phyloP scores from a whole-genome alignment of 2,113 vertebrate genomes.

The Bombycilla garrulus region DNA sequence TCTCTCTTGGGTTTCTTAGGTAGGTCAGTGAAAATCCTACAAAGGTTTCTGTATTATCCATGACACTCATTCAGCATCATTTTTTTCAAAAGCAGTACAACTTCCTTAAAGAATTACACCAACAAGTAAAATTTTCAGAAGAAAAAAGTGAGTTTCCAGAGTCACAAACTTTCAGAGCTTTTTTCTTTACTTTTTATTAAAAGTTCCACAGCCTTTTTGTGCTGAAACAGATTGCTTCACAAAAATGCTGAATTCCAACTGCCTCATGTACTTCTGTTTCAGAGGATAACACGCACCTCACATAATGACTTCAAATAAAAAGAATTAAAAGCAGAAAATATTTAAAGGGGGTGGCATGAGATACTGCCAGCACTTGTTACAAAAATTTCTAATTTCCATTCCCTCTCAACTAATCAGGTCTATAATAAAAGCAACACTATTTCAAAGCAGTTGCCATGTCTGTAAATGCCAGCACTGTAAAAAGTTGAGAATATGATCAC shows the following conservation, averaged over 20 bases:
- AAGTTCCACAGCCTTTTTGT: background rate
- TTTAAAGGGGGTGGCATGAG: background rate
- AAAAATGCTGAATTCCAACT: background rate
- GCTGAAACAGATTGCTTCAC: background rate
- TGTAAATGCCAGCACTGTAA: background rate
- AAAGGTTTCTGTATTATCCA: background rate
- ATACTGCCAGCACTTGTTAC: background rate
- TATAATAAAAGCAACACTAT: background rate
- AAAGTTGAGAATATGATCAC: background rate
- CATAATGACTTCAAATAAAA: background rate
- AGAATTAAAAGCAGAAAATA: background rate
- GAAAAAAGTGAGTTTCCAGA: background rate
- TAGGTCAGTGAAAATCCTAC: conserved; percentile 2
- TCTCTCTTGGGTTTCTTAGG: background rate
- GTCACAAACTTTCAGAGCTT: background rate
- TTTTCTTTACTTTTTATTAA: background rate
- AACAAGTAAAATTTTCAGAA: background rate
- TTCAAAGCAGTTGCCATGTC: background rate
- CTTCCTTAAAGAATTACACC: background rate
- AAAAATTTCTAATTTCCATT: background rate
- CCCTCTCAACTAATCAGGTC: background rate
- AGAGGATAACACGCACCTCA: background rate
- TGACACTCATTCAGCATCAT: background rate
- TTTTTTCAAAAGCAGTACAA: background rate
- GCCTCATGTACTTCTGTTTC: background rate